Conservation (phyloP, 2,888 invertebrate species). For the Rhagophthalmus giganteus region DNA sequence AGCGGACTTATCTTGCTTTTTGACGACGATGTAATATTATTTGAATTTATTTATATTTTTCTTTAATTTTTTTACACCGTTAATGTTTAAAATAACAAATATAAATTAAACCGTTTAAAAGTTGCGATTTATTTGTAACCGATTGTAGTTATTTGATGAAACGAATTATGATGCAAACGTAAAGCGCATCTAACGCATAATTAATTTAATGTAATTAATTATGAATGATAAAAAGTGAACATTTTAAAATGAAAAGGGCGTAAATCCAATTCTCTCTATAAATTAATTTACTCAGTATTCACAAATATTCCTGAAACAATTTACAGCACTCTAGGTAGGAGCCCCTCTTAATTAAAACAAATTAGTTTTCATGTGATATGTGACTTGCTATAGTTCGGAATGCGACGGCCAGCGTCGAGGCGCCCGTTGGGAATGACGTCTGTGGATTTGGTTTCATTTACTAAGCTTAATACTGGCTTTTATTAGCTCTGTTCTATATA, state of each 20-base stretch:
- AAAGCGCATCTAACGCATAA: too few species aligned
- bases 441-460: slow-evolving; percentile 34
- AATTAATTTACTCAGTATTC: slow-evolving; percentile 24
- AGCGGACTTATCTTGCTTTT: too few species aligned
- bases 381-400: slow-evolving; percentile 30
- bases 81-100: too few species aligned
- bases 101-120: too few species aligned
- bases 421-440: slow-evolving; percentile 30
- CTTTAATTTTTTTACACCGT: too few species aligned
- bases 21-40: too few species aligned
- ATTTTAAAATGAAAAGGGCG: background rate
- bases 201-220: too few species aligned
- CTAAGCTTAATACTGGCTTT: slow-evolving; percentile 30
- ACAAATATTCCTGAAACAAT: slow-evolving; percentile 31
- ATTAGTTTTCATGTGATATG: slow-evolving; percentile 32
- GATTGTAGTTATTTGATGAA: too few species aligned
- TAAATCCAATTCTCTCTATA: slow-evolving; percentile 12
- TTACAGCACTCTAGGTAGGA: slow-evolving; percentile 31
- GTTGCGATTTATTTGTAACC: too few species aligned
- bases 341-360: slow-evolving; percentile 33
- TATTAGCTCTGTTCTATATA: slow-evolving; percentile 29
- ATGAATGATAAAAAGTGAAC: background rate
- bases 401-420: slow-evolving; percentile 30
- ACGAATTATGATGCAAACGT: too few species aligned
- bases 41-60: too few species aligned